phyloP scores from a whole-genome alignment of 1,140 invertebrate species.

The Elysia chlorotica region DNA sequence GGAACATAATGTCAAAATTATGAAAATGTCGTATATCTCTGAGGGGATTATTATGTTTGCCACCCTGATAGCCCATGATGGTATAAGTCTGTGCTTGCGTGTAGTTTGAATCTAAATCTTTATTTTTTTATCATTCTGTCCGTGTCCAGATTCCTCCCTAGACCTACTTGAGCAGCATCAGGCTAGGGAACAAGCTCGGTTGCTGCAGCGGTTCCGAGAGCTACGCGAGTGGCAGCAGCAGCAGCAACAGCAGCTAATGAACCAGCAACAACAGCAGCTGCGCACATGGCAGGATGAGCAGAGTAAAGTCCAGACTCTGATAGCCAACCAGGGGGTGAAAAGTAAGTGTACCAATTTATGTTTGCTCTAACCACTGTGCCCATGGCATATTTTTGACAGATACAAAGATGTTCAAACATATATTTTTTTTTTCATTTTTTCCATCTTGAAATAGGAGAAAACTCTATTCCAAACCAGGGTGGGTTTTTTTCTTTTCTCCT shows the following conservation, averaged over 20 bases:
- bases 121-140: not conserved
- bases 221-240: constrained; percentile 52
- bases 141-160: constrained; percentile 22
- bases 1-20: not conserved
- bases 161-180: constrained; percentile 49
- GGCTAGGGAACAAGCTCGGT: constrained; percentile 42
- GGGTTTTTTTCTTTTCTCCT: no score
- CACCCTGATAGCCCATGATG: not conserved
- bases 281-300: constrained; percentile 45
- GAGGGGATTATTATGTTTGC: not conserved
- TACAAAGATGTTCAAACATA: no score
- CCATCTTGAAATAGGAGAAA: no score
- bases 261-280: constrained; percentile 54
- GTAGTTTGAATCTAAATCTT: not conserved
- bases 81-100: not conserved
- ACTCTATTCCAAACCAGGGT: no score
- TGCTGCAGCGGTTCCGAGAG: constrained; percentile 52
- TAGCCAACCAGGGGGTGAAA: constrained; percentile 43
- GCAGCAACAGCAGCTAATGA: constrained; percentile 54
- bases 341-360: not conserved
- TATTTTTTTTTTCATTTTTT: not conserved
- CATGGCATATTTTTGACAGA: no score
- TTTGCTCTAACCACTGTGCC: no score
- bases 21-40: not conserved
- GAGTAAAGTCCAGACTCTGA: constrained; percentile 40